These are phyloP conservation scores for Mamestra brassicae DNA, from an alignment of 2,888 invertebrate genomes.

Conservation along the genomic window DNA sequence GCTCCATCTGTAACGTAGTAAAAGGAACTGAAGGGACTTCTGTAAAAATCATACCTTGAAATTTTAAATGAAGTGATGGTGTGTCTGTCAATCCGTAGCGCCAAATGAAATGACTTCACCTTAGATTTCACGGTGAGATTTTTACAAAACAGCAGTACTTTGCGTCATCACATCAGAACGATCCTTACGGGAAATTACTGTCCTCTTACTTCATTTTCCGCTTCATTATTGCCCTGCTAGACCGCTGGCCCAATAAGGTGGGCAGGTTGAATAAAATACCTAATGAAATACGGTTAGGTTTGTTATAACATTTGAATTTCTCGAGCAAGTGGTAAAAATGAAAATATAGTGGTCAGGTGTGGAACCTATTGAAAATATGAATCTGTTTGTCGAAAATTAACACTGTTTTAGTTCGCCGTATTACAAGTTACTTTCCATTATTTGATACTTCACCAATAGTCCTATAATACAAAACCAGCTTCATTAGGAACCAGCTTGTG, in stretches of 20 bases:
- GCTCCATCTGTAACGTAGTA: constrained; percentile 51
- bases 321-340: not conserved
- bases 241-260: too few relatives aligned
- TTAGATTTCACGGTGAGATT: not conserved
- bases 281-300: not conserved
- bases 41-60: not conserved
- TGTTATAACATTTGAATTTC: not conserved
- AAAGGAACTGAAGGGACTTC: not conserved
- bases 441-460: too few relatives aligned
- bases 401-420: not conserved
- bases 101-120: not conserved
- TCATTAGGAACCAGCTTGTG: too few relatives aligned
- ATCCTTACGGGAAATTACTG: too few relatives aligned
- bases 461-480: too few relatives aligned
- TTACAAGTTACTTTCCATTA: not conserved
- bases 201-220: not conserved
- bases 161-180: too few relatives aligned
- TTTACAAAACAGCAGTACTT: not conserved
- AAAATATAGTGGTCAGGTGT: not conserved
- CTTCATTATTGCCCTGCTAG: not conserved
- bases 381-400: not conserved
- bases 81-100: not conserved
- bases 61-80: not conserved
- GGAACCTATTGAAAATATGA: not conserved
- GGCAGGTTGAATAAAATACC: too few relatives aligned